Evolutionary conservation across 2,797 vertebrate genomes (phyloP), one percentile per base, ranked within the genome.

Genomic region (Trematomus bernacchii): DNA sequence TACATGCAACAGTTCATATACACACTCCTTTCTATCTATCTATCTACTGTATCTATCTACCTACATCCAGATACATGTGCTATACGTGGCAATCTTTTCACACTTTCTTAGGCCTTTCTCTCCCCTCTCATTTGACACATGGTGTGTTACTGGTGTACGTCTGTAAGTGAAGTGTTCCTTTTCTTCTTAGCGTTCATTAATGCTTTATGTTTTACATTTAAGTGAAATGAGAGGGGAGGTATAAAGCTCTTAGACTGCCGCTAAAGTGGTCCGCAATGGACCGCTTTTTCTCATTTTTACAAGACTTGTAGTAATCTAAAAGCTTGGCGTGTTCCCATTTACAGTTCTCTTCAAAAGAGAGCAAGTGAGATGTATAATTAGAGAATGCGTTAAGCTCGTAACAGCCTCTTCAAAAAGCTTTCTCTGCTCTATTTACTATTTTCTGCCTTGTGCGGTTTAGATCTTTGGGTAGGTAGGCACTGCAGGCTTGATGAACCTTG

Each of bases 321-420:
- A 83, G 85, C 75, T 86, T 93, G 87, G 85, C 78, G 72, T 91
- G 89, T 81, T 91, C 93, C 80, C 92, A 90, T 93, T 93, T 94
- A 93, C 90, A 89, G 88, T 88, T 89, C 78, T 81, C 93, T 93
- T 95, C 94, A 95, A 95, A 95, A 84, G 75, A 72, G 64, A 80
- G 78, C 69, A 66, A 89, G 86, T 88, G 85, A 87, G 84, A 94
- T 93, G 90, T 95, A 90, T 96, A 95, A 95, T 96, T 95, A 96
- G 87, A 92, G 94, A 94, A 93, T 86, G 82, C 85, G 85, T 92
- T 87, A 89, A 85, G 87, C 71, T 82, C 88, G 87, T 93, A 91
- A 93, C 88, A 83, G 89, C 75, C 86, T 80, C 90, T 91, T 90
- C 88, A 93, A 92, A 93, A 93, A 89, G 89, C 90, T 94, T 94